Evolutionary conservation across 2,888 invertebrate genomes (phyloP).

Genomic region (Orthosia gracilis): DNA sequence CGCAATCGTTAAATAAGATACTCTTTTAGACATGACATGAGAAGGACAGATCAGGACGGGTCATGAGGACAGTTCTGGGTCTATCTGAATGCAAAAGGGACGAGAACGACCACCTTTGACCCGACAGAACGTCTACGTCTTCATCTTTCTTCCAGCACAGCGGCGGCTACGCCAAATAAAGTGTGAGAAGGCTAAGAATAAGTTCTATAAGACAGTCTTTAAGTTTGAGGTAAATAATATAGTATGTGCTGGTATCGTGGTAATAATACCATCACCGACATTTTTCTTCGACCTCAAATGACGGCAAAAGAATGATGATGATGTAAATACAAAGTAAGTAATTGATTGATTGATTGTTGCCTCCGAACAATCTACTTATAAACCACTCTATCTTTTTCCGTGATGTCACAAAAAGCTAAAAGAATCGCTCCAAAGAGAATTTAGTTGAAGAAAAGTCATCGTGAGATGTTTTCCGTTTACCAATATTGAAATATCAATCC

Average conservation of each 20-base stretch:
- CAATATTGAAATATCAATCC: not conserved
- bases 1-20: too few relatives aligned
- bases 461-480: not conserved
- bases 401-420: slow-evolving; percentile 13
- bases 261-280: not conserved
- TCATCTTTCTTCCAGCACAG: too few relatives aligned
- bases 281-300: not conserved
- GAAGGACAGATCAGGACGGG: too few relatives aligned
- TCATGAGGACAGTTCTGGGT: too few relatives aligned
- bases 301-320: not conserved
- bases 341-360: slow-evolving; percentile 24
- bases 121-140: too few relatives aligned
- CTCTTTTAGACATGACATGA: too few relatives aligned
- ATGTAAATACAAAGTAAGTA: not conserved
- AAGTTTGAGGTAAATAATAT: not conserved
- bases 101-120: too few relatives aligned
- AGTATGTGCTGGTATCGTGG: not conserved
- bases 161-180: too few relatives aligned
- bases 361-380: slow-evolving; percentile 16
- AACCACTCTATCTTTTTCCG: slow-evolving; percentile 20
- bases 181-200: too few relatives aligned
- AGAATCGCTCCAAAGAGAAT: slow-evolving; percentile 1
- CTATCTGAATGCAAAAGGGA: too few relatives aligned
- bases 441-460: slow-evolving; percentile 2
- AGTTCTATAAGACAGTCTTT: too few relatives aligned